Conservation (phyloP, 2,113 vertebrate genomes). For the Pangasianodon hypophthalmus region DNA sequence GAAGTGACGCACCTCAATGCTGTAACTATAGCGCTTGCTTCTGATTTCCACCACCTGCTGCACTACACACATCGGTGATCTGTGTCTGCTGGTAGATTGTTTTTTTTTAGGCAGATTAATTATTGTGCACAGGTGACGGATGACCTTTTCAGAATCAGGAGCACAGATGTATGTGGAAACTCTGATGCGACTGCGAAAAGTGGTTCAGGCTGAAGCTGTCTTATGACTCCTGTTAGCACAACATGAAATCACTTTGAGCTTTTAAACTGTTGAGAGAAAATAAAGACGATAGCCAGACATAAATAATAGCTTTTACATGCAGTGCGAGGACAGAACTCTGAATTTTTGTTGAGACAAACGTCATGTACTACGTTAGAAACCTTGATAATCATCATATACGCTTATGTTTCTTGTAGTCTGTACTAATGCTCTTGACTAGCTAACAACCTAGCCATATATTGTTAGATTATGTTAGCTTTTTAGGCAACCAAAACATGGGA, state of each 20-base stretch:
- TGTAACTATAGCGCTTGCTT: neutral
- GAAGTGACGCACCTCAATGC: neutral
- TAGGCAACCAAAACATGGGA: neutral
- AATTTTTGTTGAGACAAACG: neutral
- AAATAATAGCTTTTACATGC: slow-evolving; percentile 6
- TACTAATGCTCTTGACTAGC: neutral
- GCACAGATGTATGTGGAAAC: slow-evolving; percentile 21
- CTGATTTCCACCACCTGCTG: neutral
- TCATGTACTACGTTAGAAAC: neutral
- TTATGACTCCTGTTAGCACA: neutral
- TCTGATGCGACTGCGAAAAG: neutral
- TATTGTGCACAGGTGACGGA: neutral
- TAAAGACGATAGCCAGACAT: neutral
- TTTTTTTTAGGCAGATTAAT: neutral
- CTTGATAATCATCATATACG: neutral
- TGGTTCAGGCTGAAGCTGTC: slow-evolving; percentile 2
- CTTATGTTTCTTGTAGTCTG: neutral
- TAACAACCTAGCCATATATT: neutral
- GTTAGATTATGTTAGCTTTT: neutral
- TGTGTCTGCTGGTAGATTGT: neutral
- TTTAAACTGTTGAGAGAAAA: neutral
- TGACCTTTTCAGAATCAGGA: neutral
- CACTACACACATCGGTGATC: neutral
- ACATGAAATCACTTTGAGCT: neutral
- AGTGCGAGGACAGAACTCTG: neutral